Evolutionary conservation across 2,888 invertebrate species (phyloP), one percentile per base, ranked within the genome.

Genomic region (Caenorhabditis drosophilae): DNA sequence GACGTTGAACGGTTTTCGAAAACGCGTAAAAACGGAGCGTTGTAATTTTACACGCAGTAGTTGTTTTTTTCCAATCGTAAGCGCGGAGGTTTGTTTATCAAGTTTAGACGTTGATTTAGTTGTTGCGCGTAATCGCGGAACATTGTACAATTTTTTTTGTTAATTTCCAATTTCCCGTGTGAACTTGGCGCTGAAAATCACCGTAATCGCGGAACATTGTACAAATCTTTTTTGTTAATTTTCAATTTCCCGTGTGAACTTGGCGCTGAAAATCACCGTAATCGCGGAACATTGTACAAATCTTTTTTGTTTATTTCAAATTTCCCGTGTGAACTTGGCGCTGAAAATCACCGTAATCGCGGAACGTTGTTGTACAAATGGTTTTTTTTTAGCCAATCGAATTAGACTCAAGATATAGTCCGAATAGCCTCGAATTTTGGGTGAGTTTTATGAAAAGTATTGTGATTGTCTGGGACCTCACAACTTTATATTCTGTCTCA

Each of bases 381-480:
- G 47, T 47, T 34, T 26, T 31, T 53, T 51, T 77, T 61, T 60
- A 78, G 78, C 76, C 76, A 40, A 77, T 79, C 53, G 62, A 62
- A 44, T 23, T 73, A 38, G 73, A 71, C 47, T 56, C 59, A 36
- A 56, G 60, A 40, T 64, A 66, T 47, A 63, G 58, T n/a, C 50
- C 75, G 46, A 77, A 82, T 63, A 73, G 74, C 47, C 60, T 80
- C 36, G 76, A 80, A 46, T 80, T 73, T 57, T 80, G 81, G 81
- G 81, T 80, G 64, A 78, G 80, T 52, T 25, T 49, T n/a, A 35
- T 51, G 51, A 54, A 48, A 56, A 55, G 48, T 55, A 25, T 60
- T 40, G 56, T 61, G 46, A 18, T 44, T 47, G 35, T 56, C 25
- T n/a, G n/a, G n/a, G n/a, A n/a, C n/a, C n/a, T n/a, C n/a, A n/a